These are phyloP conservation scores for Meghimatium bilineatum DNA, from an alignment of 2,888 invertebrate genomes.

Conservation along the genomic window DNA sequence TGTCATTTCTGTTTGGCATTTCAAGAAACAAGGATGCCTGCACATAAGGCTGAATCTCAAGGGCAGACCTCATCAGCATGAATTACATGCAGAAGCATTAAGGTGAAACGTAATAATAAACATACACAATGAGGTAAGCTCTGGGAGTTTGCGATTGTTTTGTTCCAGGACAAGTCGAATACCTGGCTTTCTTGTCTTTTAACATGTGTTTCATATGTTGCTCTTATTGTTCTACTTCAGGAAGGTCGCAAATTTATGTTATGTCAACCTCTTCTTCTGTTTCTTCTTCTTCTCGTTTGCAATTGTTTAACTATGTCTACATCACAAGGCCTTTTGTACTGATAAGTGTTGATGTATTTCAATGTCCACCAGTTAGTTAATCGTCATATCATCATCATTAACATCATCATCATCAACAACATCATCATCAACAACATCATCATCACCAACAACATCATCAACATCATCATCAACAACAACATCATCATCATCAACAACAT, in stretches of 20 bases:
- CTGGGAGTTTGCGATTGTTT: background rate
- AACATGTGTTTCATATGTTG: background rate
- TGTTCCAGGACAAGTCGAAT: background rate
- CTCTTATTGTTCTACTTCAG: too few species aligned
- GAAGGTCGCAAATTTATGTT: too few species aligned
- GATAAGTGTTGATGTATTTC: too few species aligned
- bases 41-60: background rate
- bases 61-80: background rate
- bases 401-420: too few species aligned
- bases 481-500: too few species aligned
- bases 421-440: too few species aligned
- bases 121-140: background rate
- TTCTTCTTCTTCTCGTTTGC: background rate
- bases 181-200: background rate
- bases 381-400: too few species aligned
- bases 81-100: background rate
- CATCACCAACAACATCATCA: too few species aligned
- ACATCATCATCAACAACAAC: too few species aligned
- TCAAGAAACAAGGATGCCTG: background rate
- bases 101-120: background rate
- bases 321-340: too few species aligned
- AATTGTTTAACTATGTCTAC: too few species aligned
- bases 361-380: too few species aligned
- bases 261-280: background rate
- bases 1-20: background rate